A percentile compares a stretch with the other conserved stretches of the same genome.
Evolutionary conservation across 1,140 invertebrate species (phyloP).

Genomic region (Lithobius niger): DNA sequence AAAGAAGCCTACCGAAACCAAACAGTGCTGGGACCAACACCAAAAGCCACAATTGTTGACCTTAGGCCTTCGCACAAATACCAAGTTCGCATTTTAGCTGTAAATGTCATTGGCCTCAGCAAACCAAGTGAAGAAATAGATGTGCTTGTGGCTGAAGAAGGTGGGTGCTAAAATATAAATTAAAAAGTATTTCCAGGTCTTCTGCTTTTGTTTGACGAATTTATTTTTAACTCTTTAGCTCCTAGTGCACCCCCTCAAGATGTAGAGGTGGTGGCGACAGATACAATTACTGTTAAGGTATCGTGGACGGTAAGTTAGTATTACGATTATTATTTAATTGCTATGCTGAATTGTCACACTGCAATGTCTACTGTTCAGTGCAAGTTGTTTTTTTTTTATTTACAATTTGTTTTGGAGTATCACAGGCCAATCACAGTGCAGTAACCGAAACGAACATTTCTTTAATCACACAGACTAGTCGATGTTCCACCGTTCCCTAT

Average conservation of each 20-base stretch:
- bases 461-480: no score
- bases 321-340: no score
- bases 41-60: background rate
- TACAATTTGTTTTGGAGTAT: no score
- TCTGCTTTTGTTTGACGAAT: background rate
- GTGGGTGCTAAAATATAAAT: constrained; percentile 27
- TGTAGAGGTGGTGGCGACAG: background rate
- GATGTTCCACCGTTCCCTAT: no score
- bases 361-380: no score
- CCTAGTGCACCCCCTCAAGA: background rate
- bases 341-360: no score
- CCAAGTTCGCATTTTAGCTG: constrained; percentile 41
- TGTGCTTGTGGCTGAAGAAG: constrained; percentile 72
- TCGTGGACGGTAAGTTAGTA: background rate
- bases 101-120: constrained; percentile 72
- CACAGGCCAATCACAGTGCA: no score
- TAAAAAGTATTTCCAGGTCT: background rate
- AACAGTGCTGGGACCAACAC: constrained; percentile 4
- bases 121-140: constrained; percentile 72
- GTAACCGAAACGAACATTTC: no score
- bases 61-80: constrained; percentile 9
- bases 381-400: no score
- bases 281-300: background rate
- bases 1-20: background rate
- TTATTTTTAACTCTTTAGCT: constrained; percentile 6